Evolutionary conservation across 2,113 vertebrate genomes (phyloP).

Genomic region (Labeo rohita): DNA sequence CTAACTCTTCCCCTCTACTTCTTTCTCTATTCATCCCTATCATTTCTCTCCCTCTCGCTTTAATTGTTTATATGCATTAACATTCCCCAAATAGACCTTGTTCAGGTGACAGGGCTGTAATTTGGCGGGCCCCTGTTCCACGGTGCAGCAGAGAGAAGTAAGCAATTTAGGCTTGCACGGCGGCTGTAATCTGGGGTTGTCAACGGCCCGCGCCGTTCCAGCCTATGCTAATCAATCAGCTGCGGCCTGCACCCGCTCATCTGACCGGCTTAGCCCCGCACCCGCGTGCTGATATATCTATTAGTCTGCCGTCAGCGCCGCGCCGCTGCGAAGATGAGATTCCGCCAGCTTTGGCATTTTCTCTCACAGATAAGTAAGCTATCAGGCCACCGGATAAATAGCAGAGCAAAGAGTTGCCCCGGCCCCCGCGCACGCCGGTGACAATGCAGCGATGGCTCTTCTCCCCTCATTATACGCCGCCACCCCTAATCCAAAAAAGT

Average conservation of each 20-base stretch:
- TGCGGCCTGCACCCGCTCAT: slow-evolving; percentile 88
- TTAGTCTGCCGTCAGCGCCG: slow-evolving; percentile 89
- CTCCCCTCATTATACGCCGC: slow-evolving; percentile 79
- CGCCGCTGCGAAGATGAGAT: slow-evolving; percentile 80
- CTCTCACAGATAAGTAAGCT: slow-evolving; percentile 92
- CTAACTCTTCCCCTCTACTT: slow-evolving; percentile 38
- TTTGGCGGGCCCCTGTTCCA: slow-evolving; percentile 81
- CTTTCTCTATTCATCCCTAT: slow-evolving; percentile 39
- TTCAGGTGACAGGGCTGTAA: slow-evolving; percentile 99
- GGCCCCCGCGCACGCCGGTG: slow-evolving; percentile 83
- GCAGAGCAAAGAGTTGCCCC: slow-evolving; percentile 94
- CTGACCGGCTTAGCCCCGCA: slow-evolving; percentile 94
- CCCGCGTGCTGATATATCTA: slow-evolving; percentile 97
- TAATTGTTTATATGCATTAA: slow-evolving; percentile 99
- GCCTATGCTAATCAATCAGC: slow-evolving; percentile 98
- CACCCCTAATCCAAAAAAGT: slow-evolving; percentile 72
- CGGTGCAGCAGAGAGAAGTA: slow-evolving; percentile 85
- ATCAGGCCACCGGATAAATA: slow-evolving; percentile 96
- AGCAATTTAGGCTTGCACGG: slow-evolving; percentile 88
- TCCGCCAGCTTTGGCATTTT: slow-evolving; percentile 92
- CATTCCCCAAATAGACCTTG: slow-evolving; percentile 93
- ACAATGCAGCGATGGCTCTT: slow-evolving; percentile 85
- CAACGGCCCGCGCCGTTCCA: slow-evolving; percentile 86
- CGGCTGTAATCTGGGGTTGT: slow-evolving; percentile 97
- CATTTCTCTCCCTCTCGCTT: slow-evolving; percentile 73